Conservation (phyloP, 2,888 invertebrate genomes). For the Leptogaster cylindrica region DNA sequence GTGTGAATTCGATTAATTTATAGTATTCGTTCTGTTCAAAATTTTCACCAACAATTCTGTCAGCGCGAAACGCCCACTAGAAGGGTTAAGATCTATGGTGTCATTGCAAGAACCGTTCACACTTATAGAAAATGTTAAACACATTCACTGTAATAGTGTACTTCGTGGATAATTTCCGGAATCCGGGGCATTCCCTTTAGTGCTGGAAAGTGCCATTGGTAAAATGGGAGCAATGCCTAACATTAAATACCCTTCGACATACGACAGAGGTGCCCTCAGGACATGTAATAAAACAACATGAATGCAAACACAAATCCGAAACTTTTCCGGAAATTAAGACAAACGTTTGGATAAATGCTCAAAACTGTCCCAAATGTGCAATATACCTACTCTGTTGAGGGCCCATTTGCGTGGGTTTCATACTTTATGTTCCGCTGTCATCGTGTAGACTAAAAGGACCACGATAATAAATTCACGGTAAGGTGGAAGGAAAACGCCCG, state of each 20-base stretch:
- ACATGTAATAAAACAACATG: background rate
- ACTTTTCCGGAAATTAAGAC: constrained; percentile 22
- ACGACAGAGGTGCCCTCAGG: background rate
- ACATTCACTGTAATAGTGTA: background rate
- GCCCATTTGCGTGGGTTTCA: constrained; percentile 1
- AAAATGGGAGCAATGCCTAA: too few relatives aligned
- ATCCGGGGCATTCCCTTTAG: too few relatives aligned
- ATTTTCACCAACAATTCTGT: constrained; percentile 3
- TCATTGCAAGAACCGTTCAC: too few relatives aligned
- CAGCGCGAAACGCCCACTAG: background rate
- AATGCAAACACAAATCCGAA: too few relatives aligned
- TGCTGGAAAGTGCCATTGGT: too few relatives aligned
- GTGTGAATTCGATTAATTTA: constrained; percentile 43
- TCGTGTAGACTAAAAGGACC: constrained; percentile 13
- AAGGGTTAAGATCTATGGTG: too few relatives aligned
- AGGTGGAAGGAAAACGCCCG: constrained; percentile 7
- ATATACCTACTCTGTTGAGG: background rate
- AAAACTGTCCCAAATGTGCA: constrained; percentile 31
- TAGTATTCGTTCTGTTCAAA: constrained; percentile 11
- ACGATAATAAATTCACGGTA: constrained; percentile 11
- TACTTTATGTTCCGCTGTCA: constrained; percentile 25
- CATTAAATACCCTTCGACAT: background rate
- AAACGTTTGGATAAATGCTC: constrained; percentile 20
- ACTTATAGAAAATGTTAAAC: too few relatives aligned
- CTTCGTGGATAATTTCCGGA: constrained; percentile 1